Evolutionary conservation across 2,888 invertebrate species (phyloP).

Genomic region (Caenorhabditis imperialis): DNA sequence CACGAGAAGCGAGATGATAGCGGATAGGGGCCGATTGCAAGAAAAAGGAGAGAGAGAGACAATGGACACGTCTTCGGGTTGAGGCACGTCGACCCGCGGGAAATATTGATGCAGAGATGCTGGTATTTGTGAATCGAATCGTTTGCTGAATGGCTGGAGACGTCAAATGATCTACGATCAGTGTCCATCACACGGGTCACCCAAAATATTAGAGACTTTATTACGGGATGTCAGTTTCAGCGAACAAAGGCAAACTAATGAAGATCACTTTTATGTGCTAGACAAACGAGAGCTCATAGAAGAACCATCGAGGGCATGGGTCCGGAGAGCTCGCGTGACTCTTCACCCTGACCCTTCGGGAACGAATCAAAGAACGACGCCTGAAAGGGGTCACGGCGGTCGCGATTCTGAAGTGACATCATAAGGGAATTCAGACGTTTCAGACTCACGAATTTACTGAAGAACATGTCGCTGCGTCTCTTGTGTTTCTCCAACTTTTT

Average conservation of each 20-base stretch:
- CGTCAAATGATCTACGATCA: conserved; percentile 37
- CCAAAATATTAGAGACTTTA: conserved; percentile 44
- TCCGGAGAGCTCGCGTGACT: conserved; percentile 39
- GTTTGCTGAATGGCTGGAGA: conserved; percentile 36
- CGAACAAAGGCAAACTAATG: background rate
- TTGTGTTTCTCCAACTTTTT: conserved; percentile 63
- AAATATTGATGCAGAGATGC: conserved; percentile 31
- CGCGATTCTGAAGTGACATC: conserved; percentile 41
- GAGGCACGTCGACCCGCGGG: conserved; percentile 37
- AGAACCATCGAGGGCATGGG: conserved; percentile 47
- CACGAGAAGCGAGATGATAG: conserved; percentile 14
- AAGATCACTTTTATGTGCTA: conserved; percentile 10
- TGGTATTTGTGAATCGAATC: conserved; percentile 39
- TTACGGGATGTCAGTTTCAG: conserved; percentile 13
- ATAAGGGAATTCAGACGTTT: background rate
- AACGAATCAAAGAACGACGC: conserved; percentile 49
- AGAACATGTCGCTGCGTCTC: conserved; percentile 48
- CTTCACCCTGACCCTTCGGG: conserved; percentile 43
- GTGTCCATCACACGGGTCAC: background rate
- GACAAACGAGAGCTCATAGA: conserved; percentile 16
- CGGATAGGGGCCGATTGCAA: conserved; percentile 18
- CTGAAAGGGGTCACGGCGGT: conserved; percentile 53
- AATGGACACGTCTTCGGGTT: conserved; percentile 23
- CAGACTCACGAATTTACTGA: conserved; percentile 51
- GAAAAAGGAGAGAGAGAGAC: conserved; percentile 20